Evolutionary conservation across 1,140 invertebrate species (phyloP).

Genomic region (Drosophila saltans): DNA sequence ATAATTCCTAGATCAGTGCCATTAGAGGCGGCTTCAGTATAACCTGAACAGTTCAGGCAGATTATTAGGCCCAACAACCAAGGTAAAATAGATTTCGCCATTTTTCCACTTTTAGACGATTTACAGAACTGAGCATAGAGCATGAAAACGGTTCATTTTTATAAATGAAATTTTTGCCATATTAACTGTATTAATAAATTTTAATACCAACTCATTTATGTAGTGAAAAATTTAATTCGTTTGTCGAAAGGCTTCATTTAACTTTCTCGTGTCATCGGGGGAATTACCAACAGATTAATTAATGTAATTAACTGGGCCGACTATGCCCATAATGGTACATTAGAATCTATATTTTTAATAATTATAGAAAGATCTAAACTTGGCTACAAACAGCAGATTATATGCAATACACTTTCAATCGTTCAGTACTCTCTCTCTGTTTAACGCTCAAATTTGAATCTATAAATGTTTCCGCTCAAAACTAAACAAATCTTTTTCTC

Average conservation of each 20-base stretch:
- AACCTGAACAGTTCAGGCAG: neutral
- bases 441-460: neutral
- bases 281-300: neutral
- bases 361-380: too few species aligned
- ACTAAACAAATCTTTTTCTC: neutral
- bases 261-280: neutral
- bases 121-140: neutral
- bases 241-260: conserved; percentile 32
- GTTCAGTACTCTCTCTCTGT: too few species aligned
- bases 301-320: neutral
- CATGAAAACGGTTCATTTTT: conserved; percentile 21
- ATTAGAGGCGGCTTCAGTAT: neutral
- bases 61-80: conserved; percentile 7
- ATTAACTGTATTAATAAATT: neutral
- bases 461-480: neutral
- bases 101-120: conserved; percentile 1
- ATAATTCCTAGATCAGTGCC: conserved; percentile 24
- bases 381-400: too few species aligned
- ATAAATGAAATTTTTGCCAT: neutral
- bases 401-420: too few species aligned
- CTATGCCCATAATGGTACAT: too few species aligned
- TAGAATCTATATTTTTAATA: too few species aligned
- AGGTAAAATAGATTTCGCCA: conserved; percentile 5
- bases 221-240: conserved; percentile 21
- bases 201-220: conserved; percentile 21